Base-by-base conservation (phyloP, 1,140 invertebrate species). In the Chironomus striatipennis region DNA sequence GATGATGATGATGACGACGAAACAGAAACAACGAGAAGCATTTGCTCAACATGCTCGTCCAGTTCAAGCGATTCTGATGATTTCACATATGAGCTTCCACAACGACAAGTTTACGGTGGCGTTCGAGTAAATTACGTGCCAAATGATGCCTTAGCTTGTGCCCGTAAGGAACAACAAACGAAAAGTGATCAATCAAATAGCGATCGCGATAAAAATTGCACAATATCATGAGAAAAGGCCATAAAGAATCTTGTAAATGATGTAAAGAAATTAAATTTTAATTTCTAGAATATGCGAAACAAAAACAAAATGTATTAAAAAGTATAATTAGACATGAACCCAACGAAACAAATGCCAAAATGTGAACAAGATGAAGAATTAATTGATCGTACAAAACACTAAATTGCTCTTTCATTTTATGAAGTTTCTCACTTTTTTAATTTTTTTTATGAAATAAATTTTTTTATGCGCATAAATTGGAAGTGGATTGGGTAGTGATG, bases 101-200 rank as follows among this genome's bases (percentile, higher is more conserved):
- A 90, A 7, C 85, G 92, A 76, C 84, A 90, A 79, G 91, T 93
- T 3, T 95, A 94, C 79, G 92, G 93, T 12, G 92, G 92, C 47
- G 93, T 94, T 2, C 82, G 93, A 70, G 93, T 94, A 76, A 93
- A 92, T 6, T 96, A 95, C 82, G 93, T 96, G 75, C 93, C 93
- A 76, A 95, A 94, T 79, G 93, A 95, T 83, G 90, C 92, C 0
- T 84, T 95, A 10, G 92, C 92, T 12, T 91, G 89, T 78, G 91
- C 91, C n/a, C 85, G 88, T 75, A 85, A 90, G 76, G 86, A 90
- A 75, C 84, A 89, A 75, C 84, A 85, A 75, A 15, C 15, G 76
- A 65, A 77, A 17, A 83, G 77, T 78, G 85, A 70, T 70, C 65
- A 70, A 70, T 70, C 65, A 17, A 70, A 18, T 21, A 20, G 65